Evolutionary conservation across 2,797 vertebrate genomes (phyloP).

Genomic region (Microchirus variegatus): DNA sequence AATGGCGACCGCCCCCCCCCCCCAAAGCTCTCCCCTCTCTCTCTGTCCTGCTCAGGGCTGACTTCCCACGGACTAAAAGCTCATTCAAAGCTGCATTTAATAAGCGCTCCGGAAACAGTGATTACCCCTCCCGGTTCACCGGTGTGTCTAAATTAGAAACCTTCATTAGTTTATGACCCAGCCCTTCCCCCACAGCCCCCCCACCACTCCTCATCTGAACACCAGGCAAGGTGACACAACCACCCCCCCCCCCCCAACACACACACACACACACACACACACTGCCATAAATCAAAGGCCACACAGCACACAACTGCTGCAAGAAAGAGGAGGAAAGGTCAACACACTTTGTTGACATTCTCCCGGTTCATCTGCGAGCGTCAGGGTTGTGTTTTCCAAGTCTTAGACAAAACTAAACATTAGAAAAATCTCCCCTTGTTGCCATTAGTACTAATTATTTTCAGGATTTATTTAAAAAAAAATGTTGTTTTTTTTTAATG

Average conservation of each 20-base stretch:
- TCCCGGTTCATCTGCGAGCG: conserved; percentile 64
- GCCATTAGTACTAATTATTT: no score
- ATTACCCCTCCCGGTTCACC: conserved; percentile 80
- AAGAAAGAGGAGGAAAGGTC: conserved; percentile 80
- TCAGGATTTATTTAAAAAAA: no score
- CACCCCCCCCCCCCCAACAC: conserved; percentile 63
- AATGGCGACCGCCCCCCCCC: conserved; percentile 58
- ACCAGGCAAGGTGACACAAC: conserved; percentile 73
- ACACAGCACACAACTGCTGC: conserved; percentile 70
- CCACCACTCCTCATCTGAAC: no score
- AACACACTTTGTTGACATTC: conserved; percentile 80
- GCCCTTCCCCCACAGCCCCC: no score
- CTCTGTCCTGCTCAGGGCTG: conserved; percentile 61
- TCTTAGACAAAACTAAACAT: conserved; percentile 40
- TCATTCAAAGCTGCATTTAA: conserved; percentile 82
- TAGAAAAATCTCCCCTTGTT: background rate
- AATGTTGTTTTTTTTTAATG: no score
- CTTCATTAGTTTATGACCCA: conserved; percentile 86
- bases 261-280: no score
- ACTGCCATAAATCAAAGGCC: conserved; percentile 76
- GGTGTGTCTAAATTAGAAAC: conserved; percentile 84
- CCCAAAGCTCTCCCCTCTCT: conserved; percentile 65
- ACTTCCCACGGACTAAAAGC: conserved; percentile 78
- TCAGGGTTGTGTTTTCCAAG: conserved; percentile 57
- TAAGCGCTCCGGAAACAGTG: conserved; percentile 81